Evolutionary conservation across 1,140 invertebrate species (phyloP), one percentile per base, ranked within the genome.

Genomic region (Diploscapter pachys): DNA sequence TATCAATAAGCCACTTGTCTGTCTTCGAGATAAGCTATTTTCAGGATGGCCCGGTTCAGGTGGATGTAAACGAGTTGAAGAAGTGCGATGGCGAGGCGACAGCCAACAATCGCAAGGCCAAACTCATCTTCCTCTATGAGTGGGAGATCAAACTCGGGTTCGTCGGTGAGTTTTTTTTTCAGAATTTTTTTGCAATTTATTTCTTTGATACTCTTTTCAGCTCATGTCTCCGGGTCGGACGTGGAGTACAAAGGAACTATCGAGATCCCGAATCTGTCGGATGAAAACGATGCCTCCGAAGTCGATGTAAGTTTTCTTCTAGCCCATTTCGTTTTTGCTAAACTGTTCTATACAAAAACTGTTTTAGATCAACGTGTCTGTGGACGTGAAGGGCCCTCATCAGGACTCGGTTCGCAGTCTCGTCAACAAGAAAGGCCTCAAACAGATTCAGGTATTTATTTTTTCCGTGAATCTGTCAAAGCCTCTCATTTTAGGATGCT

Each of bases 81-180:
- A 95, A 92, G 86, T 90, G 93, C 75, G 93, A 94, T 81, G 95
- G 96, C 2, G 96, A 99, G 88, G 97, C 97, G 2, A 91, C 92
- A 59, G 95, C 92, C 4, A 99, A 97, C 87, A 99, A 99, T 87
- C 90, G 97, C 79, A 99, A 99, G 91, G 96, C 93, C 62, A 99
- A 99, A 88, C 88, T 99, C 69, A 99, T 99, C 86, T 98, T 98
- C 87, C 97, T 99, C 86, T 99, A 96, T 88, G 96, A 99, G 87
- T 99, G 95, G 95, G 91, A 92, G 80, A 89, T 99, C 59, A 90
- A 91, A 76, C 87, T 96, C 67, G 92, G 94, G 80, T 99, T 96
- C 95, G 90, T 90, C 84, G 94, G 92, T 63, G 85, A 82, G 76
- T 63, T 86, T 68, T 68, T 68, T 51, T 5, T 5, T 53, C 51